phyloP scores from a whole-genome alignment of 2,113 vertebrate genomes.

The Phainopepla nitens region DNA sequence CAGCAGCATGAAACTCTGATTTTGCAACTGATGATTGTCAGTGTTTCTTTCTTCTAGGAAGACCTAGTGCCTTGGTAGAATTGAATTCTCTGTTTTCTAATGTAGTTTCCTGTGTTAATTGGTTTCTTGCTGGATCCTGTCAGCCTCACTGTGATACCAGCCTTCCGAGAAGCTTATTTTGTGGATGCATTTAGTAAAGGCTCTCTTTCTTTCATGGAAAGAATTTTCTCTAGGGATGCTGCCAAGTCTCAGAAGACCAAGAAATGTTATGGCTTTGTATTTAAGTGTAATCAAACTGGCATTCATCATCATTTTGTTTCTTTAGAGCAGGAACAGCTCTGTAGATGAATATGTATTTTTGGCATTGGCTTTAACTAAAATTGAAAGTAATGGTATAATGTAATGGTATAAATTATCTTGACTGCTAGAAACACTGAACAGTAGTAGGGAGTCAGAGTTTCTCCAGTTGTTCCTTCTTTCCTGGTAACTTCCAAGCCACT shows the following conservation, averaged over 20 bases:
- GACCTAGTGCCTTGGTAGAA: background rate
- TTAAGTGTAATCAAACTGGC: background rate
- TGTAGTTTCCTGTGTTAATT: background rate
- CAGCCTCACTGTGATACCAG: background rate
- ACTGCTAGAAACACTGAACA: background rate
- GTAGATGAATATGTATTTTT: background rate
- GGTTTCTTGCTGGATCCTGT: background rate
- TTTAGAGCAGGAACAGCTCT: background rate
- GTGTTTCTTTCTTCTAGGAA: background rate
- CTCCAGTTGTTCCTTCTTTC: background rate
- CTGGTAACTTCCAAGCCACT: background rate
- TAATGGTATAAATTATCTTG: background rate
- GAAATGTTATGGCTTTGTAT: background rate
- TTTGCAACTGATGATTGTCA: background rate
- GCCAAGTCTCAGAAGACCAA: background rate
- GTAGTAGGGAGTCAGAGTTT: background rate
- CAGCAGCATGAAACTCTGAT: background rate
- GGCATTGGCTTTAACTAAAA: background rate
- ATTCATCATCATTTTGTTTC: background rate
- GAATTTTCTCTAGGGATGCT: background rate
- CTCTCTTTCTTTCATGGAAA: background rate
- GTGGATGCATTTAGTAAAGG: background rate
- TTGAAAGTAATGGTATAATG: background rate
- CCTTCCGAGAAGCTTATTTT: background rate
- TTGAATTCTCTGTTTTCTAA: background rate